A percentile compares a stretch with the other conserved stretches of the same genome.
These are phyloP conservation scores for Ganaspis sp. DNA, from an alignment of 1,140 invertebrate genomes.

Conservation along the genomic window DNA sequence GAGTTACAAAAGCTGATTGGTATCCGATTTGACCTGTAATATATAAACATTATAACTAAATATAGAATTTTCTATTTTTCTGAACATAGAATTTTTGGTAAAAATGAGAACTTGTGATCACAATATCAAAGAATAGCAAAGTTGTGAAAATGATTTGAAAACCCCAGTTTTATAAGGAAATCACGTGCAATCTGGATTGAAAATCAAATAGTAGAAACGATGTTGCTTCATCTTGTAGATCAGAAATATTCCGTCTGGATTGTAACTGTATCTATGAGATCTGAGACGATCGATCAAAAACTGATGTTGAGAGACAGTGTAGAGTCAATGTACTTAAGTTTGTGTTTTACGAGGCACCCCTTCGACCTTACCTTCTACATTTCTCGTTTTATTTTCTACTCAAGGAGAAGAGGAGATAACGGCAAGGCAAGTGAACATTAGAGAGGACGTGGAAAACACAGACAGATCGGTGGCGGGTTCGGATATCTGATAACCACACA, in stretches of 20 bases:
- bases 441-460: not conserved
- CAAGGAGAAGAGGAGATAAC: not conserved
- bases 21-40: too few relatives aligned
- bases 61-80: too few relatives aligned
- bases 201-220: too few relatives aligned
- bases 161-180: too few relatives aligned
- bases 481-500: not conserved
- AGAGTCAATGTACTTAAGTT: not conserved
- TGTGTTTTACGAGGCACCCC: slow-evolving; percentile 3
- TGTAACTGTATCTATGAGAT: not conserved
- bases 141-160: too few relatives aligned
- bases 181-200: too few relatives aligned
- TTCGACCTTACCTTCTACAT: slow-evolving; percentile 4
- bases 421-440: not conserved
- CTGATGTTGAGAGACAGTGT: not conserved
- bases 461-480: slow-evolving; percentile 10
- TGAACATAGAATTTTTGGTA: too few relatives aligned
- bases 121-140: too few relatives aligned
- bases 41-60: too few relatives aligned
- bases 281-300: not conserved
- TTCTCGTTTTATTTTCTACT: not conserved
- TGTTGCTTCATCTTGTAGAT: not conserved
- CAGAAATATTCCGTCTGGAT: not conserved
- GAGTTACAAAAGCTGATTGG: too few relatives aligned
- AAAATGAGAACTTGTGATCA: too few relatives aligned